These are phyloP conservation scores for Rhodeus uyekii DNA, from an alignment of 2,797 vertebrate species.

Conservation along the genomic window DNA sequence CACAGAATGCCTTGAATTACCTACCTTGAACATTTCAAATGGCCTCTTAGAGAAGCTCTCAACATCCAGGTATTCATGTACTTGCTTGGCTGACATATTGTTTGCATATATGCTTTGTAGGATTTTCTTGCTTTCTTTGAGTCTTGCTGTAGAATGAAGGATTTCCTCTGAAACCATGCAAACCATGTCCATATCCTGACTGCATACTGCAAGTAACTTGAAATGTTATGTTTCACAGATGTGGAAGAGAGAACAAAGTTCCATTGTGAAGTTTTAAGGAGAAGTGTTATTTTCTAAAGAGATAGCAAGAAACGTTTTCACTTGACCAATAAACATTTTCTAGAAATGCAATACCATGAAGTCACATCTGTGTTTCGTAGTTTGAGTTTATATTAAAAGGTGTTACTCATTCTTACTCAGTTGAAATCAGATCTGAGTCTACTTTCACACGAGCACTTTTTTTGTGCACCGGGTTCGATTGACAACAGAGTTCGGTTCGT, in stretches of 20 bases:
- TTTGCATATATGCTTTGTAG: background rate
- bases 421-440: no score
- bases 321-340: background rate
- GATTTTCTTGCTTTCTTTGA: background rate
- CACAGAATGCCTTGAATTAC: background rate
- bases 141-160: conserved; percentile 5
- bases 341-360: background rate
- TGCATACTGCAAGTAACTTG: background rate
- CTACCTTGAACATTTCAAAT: background rate
- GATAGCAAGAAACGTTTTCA: no score
- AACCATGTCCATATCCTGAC: no score
- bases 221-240: background rate
- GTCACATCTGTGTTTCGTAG: no score
- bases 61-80: background rate
- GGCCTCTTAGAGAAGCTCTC: background rate
- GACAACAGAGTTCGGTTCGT: no score
- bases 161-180: background rate
- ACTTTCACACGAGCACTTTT: no score
- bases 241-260: no score
- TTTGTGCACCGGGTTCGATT: no score
- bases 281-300: no score
- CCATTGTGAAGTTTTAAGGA: background rate
- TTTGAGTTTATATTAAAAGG: no score
- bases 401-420: no score
- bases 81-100: background rate